phyloP scores from a whole-genome alignment of 2,797 vertebrate genomes.

The Tiaroga cobitis region DNA sequence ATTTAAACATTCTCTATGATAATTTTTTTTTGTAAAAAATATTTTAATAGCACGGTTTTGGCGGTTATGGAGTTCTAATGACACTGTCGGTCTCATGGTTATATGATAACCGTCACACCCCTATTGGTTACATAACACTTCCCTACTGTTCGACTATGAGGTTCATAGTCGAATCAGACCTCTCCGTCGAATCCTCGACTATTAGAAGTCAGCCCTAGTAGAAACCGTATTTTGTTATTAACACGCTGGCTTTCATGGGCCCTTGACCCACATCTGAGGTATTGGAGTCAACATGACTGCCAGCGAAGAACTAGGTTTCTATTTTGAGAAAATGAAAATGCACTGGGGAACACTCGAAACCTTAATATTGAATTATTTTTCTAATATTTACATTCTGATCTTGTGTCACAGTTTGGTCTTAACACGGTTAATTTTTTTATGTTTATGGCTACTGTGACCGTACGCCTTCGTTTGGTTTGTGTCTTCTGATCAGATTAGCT shows the following conservation, averaged over 20 bases:
- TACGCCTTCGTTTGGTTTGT: constrained; percentile 23
- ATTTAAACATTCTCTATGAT: too few species aligned
- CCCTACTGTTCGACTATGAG: too few species aligned
- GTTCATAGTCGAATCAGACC: too few species aligned
- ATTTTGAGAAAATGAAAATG: constrained; percentile 16
- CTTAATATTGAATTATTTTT: neutral
- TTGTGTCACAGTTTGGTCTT: constrained; percentile 3
- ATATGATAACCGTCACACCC: too few species aligned
- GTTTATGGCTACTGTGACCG: neutral
- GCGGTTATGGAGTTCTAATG: too few species aligned
- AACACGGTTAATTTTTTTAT: neutral
- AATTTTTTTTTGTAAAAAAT: too few species aligned
- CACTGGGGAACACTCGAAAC: neutral
- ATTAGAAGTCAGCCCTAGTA: too few species aligned
- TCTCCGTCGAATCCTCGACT: too few species aligned
- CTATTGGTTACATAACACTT: too few species aligned
- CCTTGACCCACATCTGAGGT: neutral
- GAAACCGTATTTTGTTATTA: neutral
- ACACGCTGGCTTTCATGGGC: neutral
- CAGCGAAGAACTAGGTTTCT: neutral
- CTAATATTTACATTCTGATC: neutral
- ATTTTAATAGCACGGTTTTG: too few species aligned
- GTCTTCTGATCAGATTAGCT: constrained; percentile 48
- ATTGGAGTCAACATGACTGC: neutral
- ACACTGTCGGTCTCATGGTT: too few species aligned